phyloP scores from a whole-genome alignment of 1,140 invertebrate species.

The Pristionchus pacificus region DNA sequence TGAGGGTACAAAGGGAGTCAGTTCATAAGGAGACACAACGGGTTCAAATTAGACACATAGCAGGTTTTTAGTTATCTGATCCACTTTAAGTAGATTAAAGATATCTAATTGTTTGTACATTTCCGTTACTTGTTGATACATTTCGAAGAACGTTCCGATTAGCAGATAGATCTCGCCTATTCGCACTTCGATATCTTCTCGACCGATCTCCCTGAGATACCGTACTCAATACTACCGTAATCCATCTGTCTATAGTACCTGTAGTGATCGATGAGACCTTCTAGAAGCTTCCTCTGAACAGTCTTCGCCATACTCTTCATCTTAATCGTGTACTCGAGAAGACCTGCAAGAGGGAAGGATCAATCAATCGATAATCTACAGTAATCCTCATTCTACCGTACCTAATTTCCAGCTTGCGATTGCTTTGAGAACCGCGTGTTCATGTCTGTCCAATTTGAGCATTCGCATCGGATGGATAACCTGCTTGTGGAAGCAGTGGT shows the following conservation, averaged over 20 bases:
- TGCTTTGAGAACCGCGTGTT: neutral
- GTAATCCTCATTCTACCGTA: neutral
- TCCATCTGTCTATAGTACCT: too few species aligned
- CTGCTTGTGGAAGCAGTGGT: neutral
- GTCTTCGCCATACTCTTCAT: neutral
- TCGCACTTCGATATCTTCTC: neutral
- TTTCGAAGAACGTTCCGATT: neutral
- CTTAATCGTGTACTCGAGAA: neutral
- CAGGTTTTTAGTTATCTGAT: neutral
- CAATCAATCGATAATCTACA: neutral
- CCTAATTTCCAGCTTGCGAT: neutral
- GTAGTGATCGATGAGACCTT: neutral
- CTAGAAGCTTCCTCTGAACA: neutral
- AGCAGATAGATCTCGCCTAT: neutral
- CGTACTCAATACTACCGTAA: neutral
- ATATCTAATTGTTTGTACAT: neutral
- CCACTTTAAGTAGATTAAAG: neutral
- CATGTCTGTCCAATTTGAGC: neutral
- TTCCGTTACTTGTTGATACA: neutral
- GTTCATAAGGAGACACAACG: neutral
- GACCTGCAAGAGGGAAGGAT: neutral
- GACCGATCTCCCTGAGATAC: neutral
- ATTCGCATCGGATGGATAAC: neutral
- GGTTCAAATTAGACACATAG: neutral
- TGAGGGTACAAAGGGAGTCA: too few species aligned